Conservation (phyloP, 2,888 invertebrate species). For the Eueremaeus valkanovi region DNA sequence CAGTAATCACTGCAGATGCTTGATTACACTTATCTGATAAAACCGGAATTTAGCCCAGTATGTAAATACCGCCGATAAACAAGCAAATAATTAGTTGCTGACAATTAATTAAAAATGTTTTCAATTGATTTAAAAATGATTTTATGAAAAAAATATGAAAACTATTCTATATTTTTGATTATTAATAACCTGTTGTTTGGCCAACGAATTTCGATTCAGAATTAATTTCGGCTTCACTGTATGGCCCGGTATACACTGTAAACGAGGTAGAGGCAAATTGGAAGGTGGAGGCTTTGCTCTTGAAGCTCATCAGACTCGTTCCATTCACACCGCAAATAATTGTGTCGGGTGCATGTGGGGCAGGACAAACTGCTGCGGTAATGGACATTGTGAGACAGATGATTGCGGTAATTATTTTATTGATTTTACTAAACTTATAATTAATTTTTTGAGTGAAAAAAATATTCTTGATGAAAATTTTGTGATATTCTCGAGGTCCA, state of each 20-base stretch:
- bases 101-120: no score
- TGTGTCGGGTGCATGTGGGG: conserved; percentile 56
- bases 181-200: neutral
- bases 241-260: conserved; percentile 37
- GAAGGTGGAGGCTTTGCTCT: conserved; percentile 38
- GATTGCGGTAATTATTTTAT: conserved; percentile 52
- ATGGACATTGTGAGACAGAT: conserved; percentile 53
- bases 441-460: no score
- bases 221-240: conserved; percentile 37
- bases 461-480: no score
- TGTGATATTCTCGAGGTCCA: no score
- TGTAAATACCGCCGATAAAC: no score
- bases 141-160: conserved; percentile 33
- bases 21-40: no score
- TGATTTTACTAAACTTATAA: neutral
- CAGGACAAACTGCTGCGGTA: conserved; percentile 53
- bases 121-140: no score
- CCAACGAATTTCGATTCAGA: conserved; percentile 23
- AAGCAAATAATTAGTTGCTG: no score
- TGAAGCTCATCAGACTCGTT: neutral
- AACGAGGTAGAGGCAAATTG: conserved; percentile 22
- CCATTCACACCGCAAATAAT: neutral
- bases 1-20: no score
- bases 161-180: conserved; percentile 5
- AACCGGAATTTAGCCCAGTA: no score